Conservation (phyloP, 2,888 invertebrate genomes). For the Dolichopus griseipennis region DNA sequence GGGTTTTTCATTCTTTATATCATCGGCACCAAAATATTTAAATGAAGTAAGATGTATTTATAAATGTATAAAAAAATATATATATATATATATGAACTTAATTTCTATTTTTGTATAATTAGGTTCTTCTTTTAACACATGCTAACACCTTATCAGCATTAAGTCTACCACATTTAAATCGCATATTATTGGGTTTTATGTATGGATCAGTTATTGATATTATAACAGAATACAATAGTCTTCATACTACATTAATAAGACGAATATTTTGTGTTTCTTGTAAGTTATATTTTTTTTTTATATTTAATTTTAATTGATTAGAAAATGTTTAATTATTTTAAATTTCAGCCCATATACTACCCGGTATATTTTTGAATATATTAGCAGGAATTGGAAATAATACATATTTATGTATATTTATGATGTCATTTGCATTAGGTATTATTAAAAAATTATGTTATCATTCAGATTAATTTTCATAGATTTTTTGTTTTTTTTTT, state of each 20-base stretch:
- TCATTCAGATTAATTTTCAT: no score
- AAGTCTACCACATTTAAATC: constrained; percentile 60
- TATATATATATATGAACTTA: background rate
- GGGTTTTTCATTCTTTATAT: constrained; percentile 67
- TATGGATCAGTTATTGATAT: constrained; percentile 64
- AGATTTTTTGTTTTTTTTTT: no score
- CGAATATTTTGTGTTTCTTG: constrained; percentile 60
- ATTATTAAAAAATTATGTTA: no score
- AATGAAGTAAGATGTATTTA: constrained; percentile 48
- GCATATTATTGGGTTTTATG: constrained; percentile 58
- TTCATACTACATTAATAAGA: constrained; percentile 51
- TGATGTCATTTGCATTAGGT: constrained; percentile 62
- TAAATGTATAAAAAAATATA: background rate
- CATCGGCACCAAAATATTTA: constrained; percentile 66
- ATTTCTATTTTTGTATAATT: background rate
- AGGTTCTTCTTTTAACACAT: constrained; percentile 59
- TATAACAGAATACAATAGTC: constrained; percentile 44
- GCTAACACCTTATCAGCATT: constrained; percentile 62
- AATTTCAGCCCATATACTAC: constrained; percentile 49
- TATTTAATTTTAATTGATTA: background rate
- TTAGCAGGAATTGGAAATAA: constrained; percentile 56
- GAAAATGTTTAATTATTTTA: constrained; percentile 12
- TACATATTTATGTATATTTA: constrained; percentile 51
- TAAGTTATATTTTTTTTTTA: constrained; percentile 38
- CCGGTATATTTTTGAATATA: constrained; percentile 47